These are phyloP conservation scores for Drosophila pullipes DNA, from an alignment of 2,888 invertebrate species.

Conservation along the genomic window DNA sequence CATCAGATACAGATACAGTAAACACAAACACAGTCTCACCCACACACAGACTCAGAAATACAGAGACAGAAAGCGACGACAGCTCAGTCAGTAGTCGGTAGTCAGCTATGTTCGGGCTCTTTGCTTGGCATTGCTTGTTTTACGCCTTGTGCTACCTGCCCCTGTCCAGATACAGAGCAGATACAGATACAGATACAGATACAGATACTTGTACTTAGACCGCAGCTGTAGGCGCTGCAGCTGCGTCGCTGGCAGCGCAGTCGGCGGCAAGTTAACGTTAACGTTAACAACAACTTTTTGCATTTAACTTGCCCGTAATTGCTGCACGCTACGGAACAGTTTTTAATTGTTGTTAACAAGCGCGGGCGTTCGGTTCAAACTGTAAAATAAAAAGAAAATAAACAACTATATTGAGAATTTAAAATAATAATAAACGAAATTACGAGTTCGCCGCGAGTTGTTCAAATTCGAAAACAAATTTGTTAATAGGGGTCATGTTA, in stretches of 20 bases:
- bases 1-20: conserved; percentile 37
- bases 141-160: conserved; percentile 30
- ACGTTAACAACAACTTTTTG: conserved; percentile 47
- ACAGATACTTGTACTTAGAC: conserved; percentile 26
- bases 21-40: background rate
- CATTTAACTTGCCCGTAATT: conserved; percentile 78
- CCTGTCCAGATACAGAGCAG: conserved; percentile 44
- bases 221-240: conserved; percentile 14
- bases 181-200: conserved; percentile 27
- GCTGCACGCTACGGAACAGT: conserved; percentile 66
- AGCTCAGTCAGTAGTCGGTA: conserved; percentile 38
- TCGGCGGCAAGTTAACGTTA: conserved; percentile 45
- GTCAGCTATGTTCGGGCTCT: conserved; percentile 50
- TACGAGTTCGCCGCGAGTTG: conserved; percentile 53
- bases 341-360: conserved; percentile 83
- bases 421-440: conserved; percentile 10
- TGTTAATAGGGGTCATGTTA: conserved; percentile 56
- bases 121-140: conserved; percentile 40
- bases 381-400: conserved; percentile 13
- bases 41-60: conserved; percentile 12
- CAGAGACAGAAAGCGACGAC: conserved; percentile 24
- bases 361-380: conserved; percentile 72
- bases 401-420: background rate
- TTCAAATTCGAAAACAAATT: conserved; percentile 31
- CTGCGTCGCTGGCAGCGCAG: conserved; percentile 24